A percentile compares a stretch with the other conserved stretches of the same genome.
These are phyloP conservation scores for Enteromius viviparus DNA, from an alignment of 2,797 vertebrate genomes.

Conservation along the genomic window DNA sequence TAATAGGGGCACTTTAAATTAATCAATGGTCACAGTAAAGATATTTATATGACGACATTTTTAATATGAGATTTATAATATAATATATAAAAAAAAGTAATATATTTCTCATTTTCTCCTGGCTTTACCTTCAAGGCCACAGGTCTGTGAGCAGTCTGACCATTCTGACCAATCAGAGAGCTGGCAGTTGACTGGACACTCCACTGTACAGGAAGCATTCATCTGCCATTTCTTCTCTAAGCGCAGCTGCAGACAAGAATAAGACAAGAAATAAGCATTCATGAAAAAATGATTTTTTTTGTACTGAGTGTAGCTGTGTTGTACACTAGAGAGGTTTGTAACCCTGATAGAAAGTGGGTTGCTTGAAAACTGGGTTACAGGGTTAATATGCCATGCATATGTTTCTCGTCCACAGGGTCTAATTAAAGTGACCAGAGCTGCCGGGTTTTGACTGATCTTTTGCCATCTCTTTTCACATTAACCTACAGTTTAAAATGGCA, in stretches of 20 bases:
- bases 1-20: background rate
- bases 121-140: constrained; percentile 88
- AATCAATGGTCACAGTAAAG: background rate
- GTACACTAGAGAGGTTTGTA: constrained; percentile 20
- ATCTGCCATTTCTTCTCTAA: constrained; percentile 94
- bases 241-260: constrained; percentile 76
- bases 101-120: background rate
- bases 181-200: constrained; percentile 97
- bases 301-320: constrained; percentile 30
- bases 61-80: too few relatives aligned
- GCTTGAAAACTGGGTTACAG: constrained; percentile 64
- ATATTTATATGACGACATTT: background rate
- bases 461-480: constrained; percentile 59
- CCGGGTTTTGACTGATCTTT: constrained; percentile 66
- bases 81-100: background rate
- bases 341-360: constrained; percentile 57
- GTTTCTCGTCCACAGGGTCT: constrained; percentile 64
- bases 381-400: constrained; percentile 68
- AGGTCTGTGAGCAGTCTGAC: constrained; percentile 92
- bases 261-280: background rate
- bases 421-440: constrained; percentile 69
- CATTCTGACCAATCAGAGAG: constrained; percentile 94
- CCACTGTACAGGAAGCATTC: constrained; percentile 91
- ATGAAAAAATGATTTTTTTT: background rate
- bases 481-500: constrained; percentile 18